Evolutionary conservation across 2,113 vertebrate species (phyloP).

Genomic region (Anarrhichthys ocellatus): DNA sequence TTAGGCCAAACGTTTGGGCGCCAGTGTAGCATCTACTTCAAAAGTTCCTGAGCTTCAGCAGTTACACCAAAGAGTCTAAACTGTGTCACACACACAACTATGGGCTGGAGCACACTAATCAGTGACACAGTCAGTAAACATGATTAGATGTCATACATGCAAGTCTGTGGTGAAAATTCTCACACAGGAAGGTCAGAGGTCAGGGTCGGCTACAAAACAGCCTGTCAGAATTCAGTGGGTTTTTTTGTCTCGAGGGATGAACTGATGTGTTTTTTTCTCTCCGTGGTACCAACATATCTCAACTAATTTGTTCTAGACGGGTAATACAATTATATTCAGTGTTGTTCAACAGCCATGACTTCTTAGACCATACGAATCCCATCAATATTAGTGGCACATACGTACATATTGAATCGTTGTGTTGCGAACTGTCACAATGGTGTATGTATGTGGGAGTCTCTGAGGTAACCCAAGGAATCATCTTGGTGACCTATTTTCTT

Average conservation of each 20-base stretch:
- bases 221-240: neutral
- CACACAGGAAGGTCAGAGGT: constrained; percentile 16
- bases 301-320: neutral
- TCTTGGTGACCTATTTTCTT: constrained; percentile 5
- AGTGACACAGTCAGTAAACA: neutral
- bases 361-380: neutral
- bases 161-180: neutral
- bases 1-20: neutral
- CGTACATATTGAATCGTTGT: neutral
- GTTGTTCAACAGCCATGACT: neutral
- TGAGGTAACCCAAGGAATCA: neutral
- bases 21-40: neutral
- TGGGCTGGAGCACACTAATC: neutral
- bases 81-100: no score
- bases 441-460: neutral
- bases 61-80: neutral
- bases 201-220: neutral
- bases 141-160: neutral
- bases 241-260: neutral
- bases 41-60: neutral
- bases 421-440: neutral
- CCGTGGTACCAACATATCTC: neutral
- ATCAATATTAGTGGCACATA: neutral
- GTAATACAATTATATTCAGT: neutral
- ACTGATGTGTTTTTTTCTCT: neutral